A percentile compares a stretch with the other conserved stretches of the same genome.
Conservation (phyloP, 2,888 invertebrate genomes). For the Eudasyphora cyanicolor region DNA sequence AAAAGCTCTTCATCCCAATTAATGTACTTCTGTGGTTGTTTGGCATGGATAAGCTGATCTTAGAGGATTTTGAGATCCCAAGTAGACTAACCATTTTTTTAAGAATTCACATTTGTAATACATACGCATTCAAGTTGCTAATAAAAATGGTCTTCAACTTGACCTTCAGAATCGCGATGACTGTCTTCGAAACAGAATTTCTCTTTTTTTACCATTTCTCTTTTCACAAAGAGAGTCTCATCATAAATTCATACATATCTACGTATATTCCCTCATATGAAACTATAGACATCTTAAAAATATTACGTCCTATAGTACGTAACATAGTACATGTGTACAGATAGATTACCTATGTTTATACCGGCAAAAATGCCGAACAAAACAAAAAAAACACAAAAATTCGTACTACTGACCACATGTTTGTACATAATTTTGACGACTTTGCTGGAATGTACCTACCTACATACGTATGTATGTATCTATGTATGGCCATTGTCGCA, state of each 20-base stretch:
- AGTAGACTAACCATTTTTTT: no score
- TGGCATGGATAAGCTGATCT: no score
- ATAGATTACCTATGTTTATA: neutral
- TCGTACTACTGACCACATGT: neutral
- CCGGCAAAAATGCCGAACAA: constrained; percentile 47
- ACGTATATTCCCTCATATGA: neutral
- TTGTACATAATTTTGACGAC: neutral
- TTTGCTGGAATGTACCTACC: neutral
- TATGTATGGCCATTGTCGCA: constrained; percentile 15
- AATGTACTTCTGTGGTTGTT: no score
- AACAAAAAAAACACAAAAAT: constrained; percentile 40
- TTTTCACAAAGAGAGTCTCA: neutral
- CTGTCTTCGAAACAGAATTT: no score
- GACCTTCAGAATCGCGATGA: no score
- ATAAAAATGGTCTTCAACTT: no score
- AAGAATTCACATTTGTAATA: no score
- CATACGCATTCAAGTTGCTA: no score
- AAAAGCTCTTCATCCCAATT: no score
- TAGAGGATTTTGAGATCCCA: no score
- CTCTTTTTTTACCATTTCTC: neutral
- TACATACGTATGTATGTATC: neutral
- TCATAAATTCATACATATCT: neutral
- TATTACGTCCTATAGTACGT: neutral
- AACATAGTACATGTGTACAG: neutral
- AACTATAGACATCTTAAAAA: neutral